Percentiles rank a stretch among this genome's conserved stretches.
phyloP scores from a whole-genome alignment of 2,113 vertebrate genomes.

The Phodopus roborovskii region DNA sequence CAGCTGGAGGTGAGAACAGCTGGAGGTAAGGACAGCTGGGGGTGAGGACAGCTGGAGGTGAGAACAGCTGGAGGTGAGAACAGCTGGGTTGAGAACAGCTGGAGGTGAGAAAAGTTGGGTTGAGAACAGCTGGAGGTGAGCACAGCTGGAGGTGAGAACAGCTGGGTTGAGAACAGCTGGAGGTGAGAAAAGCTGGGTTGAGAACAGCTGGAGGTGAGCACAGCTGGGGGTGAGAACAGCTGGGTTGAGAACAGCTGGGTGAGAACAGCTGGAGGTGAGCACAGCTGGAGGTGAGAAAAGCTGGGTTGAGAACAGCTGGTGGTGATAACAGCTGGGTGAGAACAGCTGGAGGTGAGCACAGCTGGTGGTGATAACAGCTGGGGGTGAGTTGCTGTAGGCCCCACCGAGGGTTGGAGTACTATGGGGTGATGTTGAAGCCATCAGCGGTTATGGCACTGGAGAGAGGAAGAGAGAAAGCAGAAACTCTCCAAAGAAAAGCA shows the following conservation, averaged over 20 bases:
- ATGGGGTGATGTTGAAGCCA: neutral
- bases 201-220: neutral
- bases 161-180: neutral
- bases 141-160: no score
- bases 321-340: no score
- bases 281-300: no score
- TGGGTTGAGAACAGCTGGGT: neutral
- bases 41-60: neutral
- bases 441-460: neutral
- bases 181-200: neutral
- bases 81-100: neutral
- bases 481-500: neutral
- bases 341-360: neutral
- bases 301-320: neutral
- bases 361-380: no score
- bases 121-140: neutral
- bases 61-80: no score
- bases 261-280: neutral
- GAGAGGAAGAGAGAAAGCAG: neutral
- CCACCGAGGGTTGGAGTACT: neutral
- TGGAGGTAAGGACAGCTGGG: neutral
- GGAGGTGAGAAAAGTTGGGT: neutral
- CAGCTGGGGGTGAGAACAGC: neutral
- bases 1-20: no score
- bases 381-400: neutral